Base-by-base conservation (phyloP, 2,888 invertebrate genomes). In the Caprella mutica region DNA sequence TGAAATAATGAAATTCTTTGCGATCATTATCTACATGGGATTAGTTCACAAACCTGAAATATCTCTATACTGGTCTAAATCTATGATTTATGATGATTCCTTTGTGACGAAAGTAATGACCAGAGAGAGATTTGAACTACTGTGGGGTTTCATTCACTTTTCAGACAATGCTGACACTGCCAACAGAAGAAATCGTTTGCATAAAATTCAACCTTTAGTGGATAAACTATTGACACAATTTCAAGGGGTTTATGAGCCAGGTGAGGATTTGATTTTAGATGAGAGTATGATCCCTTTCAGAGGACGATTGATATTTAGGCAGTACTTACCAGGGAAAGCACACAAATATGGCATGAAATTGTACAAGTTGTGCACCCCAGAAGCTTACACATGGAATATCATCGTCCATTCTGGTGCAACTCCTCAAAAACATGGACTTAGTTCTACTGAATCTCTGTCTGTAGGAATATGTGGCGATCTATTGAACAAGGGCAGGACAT, bases 51-150 rank as follows among this genome's bases (percentile, higher is more conserved):
- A 58, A 27, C 46, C 53, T 24, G 53, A 58, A 39, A 26, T 58
- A 12, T 42, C 26, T 12, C 48, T 53, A 12, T 58, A 58, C 27
- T 58, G 46, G 53, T 58, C 46, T 29, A 53, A 58, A 53, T 53
- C 39, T 53, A 26, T 12, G 33, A 17, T 53, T 27, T 58, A 53
- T 58, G 53, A 27, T 38, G 48, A 58, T 53, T 48, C 38, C 9
- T 53, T 58, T 58, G 58, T 44, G 46, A 44, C 58, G 35, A 44
- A 58, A 38, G 24, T 46, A 17, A 53, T 58, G 58, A 40, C 58
- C 24, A 24, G 46, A 24, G 39, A 51, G 38, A 53, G 40, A 19
- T 46, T 58, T 53, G 24, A 46, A 17, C 14, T 53, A 43, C 38
- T 58, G 3, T 39, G 23, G 4, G 46, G 30, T 30, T 46, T 52